Conservation (phyloP, 2,888 invertebrate species). For the Mylabris sibirica region DNA sequence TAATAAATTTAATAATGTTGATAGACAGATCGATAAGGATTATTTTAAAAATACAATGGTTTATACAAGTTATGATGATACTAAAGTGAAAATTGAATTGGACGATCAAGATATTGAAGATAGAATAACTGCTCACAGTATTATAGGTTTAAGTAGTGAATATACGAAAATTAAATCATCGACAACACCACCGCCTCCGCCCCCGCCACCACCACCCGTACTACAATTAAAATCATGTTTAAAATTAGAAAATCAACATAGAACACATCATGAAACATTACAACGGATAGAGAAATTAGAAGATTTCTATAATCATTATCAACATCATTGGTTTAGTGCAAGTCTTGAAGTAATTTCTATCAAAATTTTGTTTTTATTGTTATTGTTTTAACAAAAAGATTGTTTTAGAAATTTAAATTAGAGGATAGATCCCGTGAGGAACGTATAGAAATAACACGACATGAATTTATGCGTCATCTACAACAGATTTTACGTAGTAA, state of each 20-base stretch:
- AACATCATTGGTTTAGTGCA: conserved; percentile 59
- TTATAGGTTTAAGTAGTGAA: conserved; percentile 57
- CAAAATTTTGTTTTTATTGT: background rate
- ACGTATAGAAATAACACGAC: conserved; percentile 59
- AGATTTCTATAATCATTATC: conserved; percentile 57
- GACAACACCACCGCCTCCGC: background rate
- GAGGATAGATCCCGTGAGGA: conserved; percentile 60
- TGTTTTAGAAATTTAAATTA: conserved; percentile 55
- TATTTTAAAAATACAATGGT: conserved; percentile 35
- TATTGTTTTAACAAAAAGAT: background rate
- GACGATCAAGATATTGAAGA: conserved; percentile 49
- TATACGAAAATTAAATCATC: conserved; percentile 39
- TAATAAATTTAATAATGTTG: conserved; percentile 42
- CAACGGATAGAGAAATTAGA: conserved; percentile 56
- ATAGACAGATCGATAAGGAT: conserved; percentile 35
- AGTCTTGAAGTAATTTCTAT: conserved; percentile 55
- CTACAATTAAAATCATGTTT: conserved; percentile 43
- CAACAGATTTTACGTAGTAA: conserved; percentile 58
- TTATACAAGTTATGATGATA: conserved; percentile 37
- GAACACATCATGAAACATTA: conserved; percentile 57
- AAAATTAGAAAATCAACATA: conserved; percentile 49
- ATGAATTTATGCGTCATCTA: conserved; percentile 57
- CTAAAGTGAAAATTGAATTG: conserved; percentile 46
- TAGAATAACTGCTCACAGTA: conserved; percentile 59
- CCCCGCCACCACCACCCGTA: too few species aligned